Percentiles rank a stretch among this genome's conserved stretches.
These are phyloP conservation scores for Glaucopsyche alexis DNA, from an alignment of 2,888 invertebrate genomes.

Conservation along the genomic window DNA sequence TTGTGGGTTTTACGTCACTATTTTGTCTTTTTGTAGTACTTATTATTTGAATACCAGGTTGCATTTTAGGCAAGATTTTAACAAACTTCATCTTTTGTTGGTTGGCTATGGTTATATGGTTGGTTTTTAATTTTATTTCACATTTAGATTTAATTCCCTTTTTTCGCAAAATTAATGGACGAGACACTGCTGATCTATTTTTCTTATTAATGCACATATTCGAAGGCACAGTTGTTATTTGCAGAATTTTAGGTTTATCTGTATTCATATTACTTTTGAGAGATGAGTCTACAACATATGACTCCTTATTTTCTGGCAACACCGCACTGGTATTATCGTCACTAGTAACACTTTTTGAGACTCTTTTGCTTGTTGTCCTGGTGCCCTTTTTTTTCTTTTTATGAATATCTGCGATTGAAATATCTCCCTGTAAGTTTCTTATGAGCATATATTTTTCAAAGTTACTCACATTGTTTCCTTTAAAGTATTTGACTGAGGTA, in stretches of 20 bases:
- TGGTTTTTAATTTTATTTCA: background rate
- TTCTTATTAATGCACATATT: background rate
- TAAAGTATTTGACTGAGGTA: conserved; percentile 41
- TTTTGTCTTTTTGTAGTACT: background rate
- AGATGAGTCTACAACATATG: background rate
- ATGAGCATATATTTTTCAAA: conserved; percentile 49
- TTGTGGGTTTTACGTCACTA: background rate
- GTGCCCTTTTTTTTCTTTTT: background rate
- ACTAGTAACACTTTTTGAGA: background rate
- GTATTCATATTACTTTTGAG: background rate
- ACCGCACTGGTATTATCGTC: background rate
- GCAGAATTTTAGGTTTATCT: conserved; percentile 4
- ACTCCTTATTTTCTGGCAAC: background rate
- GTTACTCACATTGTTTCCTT: conserved; percentile 36
- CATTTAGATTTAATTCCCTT: background rate
- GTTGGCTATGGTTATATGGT: background rate
- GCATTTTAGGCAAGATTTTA: background rate
- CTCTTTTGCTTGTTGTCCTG: background rate
- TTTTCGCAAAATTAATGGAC: background rate
- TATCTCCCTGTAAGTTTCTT: conserved; percentile 47
- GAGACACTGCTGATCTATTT: background rate
- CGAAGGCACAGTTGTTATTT: background rate
- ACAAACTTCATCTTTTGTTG: background rate
- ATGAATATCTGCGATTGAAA: conserved; percentile 39
- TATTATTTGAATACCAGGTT: background rate